Conservation (phyloP, 1,140 invertebrate species). For the Anoplolepis gracilipes region DNA sequence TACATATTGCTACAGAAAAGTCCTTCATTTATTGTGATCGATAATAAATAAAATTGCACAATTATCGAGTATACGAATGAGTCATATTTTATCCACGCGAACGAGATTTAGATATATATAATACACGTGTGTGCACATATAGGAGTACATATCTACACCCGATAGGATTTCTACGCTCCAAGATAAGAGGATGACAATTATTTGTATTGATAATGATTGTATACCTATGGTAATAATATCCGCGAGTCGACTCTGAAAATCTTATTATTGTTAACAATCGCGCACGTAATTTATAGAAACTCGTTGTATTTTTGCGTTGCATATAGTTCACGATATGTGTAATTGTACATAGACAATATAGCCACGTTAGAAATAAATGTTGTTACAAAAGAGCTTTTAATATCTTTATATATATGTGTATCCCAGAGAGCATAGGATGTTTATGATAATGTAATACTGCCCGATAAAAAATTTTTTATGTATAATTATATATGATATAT, state of each 20-base stretch:
- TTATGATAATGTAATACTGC: too few species aligned
- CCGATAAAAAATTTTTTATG: too few species aligned
- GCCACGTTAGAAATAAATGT: conserved; percentile 75
- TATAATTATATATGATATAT: too few species aligned
- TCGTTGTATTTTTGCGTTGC: conserved; percentile 71
- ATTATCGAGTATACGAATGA: background rate
- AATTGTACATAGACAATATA: conserved; percentile 75
- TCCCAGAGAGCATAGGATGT: too few species aligned
- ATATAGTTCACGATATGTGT: conserved; percentile 69
- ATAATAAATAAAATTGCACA: background rate
- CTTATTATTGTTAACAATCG: conserved; percentile 43
- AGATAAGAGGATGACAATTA: background rate
- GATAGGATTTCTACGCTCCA: conserved; percentile 49
- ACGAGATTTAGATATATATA: conserved; percentile 23
- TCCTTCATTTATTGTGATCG: background rate
- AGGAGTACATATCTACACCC: conserved; percentile 3
- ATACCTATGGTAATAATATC: background rate
- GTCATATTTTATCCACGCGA: background rate
- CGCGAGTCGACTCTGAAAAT: background rate
- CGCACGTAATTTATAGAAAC: conserved; percentile 50
- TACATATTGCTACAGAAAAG: background rate
- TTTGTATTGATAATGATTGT: conserved; percentile 14
- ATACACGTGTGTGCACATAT: conserved; percentile 24
- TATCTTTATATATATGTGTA: background rate
- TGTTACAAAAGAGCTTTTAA: conserved; percentile 60